These are phyloP conservation scores for Melanocharis versteri DNA, from an alignment of 2,113 vertebrate species.

Conservation along the genomic window DNA sequence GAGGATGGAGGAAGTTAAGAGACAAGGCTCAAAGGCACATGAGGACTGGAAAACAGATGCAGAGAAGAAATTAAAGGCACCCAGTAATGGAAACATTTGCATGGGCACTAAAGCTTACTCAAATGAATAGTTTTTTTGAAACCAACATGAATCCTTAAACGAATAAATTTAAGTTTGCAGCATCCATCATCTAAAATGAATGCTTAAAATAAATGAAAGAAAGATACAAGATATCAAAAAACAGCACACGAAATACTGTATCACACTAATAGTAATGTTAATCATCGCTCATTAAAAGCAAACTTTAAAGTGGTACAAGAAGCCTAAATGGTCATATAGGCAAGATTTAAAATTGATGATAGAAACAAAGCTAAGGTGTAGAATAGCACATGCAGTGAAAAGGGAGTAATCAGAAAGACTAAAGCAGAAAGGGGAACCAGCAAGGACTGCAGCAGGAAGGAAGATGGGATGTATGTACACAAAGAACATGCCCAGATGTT, in stretches of 20 bases:
- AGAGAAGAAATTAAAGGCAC: not conserved
- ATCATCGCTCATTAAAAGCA: conserved; percentile 10
- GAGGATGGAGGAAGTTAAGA: not conserved
- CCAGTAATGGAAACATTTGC: not conserved
- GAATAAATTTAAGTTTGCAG: not conserved
- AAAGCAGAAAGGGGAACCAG: not conserved
- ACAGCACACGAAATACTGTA: not conserved
- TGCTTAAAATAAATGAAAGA: not conserved
- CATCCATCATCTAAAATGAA: not conserved
- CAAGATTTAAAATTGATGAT: not conserved
- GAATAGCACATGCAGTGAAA: not conserved
- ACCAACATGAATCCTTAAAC: not conserved
- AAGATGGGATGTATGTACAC: not conserved
- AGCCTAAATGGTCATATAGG: not conserved
- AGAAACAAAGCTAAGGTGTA: not conserved
- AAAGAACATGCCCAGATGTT: not conserved
- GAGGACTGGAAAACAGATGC: not conserved
- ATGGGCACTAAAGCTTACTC: not conserved
- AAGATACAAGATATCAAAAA: not conserved
- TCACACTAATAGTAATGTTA: not conserved
- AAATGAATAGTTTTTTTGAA: not conserved
- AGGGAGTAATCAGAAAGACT: not conserved
- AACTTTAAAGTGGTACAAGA: not conserved
- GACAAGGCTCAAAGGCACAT: not conserved
- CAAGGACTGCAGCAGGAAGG: not conserved